These are phyloP conservation scores for Lymantria monacha DNA, from an alignment of 2,888 invertebrate genomes.

Conservation along the genomic window DNA sequence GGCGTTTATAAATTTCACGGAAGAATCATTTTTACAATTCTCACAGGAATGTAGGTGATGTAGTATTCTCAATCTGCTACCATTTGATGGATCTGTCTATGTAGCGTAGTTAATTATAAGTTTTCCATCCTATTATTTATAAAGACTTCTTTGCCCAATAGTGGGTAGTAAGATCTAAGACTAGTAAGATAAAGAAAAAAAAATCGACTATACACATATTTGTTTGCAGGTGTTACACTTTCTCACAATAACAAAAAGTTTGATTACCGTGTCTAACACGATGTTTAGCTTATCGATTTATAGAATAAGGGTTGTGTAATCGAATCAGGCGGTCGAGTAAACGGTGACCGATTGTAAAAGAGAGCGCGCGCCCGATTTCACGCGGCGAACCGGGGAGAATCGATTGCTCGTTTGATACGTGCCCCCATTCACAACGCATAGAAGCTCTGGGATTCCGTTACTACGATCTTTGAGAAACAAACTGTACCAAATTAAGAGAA, in stretches of 20 bases:
- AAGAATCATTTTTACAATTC: too few relatives aligned
- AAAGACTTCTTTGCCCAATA: too few relatives aligned
- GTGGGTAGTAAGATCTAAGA: too few relatives aligned
- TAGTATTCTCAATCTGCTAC: too few relatives aligned
- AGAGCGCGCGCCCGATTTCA: conserved; percentile 73
- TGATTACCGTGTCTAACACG: conserved; percentile 25
- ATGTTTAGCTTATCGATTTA: conserved; percentile 36
- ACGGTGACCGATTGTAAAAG: conserved; percentile 62
- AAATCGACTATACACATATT: too few relatives aligned
- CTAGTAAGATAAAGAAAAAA: too few relatives aligned
- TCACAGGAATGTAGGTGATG: too few relatives aligned
- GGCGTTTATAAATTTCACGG: too few relatives aligned
- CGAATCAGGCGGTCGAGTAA: conserved; percentile 58
- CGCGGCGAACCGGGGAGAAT: conserved; percentile 68
- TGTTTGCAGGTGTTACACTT: neutral
- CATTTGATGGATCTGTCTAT: too few relatives aligned
- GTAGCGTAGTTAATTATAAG: too few relatives aligned
- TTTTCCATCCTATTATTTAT: too few relatives aligned
- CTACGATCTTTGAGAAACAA: conserved; percentile 20
- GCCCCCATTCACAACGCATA: conserved; percentile 51
- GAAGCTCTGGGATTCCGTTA: conserved; percentile 33
- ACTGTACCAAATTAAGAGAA: conserved; percentile 19
- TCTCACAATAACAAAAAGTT: neutral
- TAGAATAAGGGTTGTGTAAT: conserved; percentile 59
- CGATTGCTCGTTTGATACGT: conserved; percentile 58